Percentiles rank a stretch among this genome's conserved stretches.
phyloP scores from a whole-genome alignment of 2,113 vertebrate species.

The Cnemophilus loriae region DNA sequence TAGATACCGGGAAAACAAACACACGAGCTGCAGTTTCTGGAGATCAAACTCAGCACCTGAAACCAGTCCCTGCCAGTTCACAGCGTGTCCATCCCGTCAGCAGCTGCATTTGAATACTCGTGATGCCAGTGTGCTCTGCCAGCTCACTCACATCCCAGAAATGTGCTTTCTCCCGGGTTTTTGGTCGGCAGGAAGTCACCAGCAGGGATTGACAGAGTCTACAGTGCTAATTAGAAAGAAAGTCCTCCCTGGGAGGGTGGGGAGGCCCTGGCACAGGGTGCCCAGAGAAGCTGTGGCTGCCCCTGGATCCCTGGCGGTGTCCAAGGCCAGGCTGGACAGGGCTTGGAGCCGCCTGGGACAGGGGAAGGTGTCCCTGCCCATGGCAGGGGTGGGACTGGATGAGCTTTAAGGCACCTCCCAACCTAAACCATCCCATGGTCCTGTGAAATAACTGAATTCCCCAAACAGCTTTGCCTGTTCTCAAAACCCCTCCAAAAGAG shows the following conservation, averaged over 20 bases:
- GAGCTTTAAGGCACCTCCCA: background rate
- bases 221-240: background rate
- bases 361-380: background rate
- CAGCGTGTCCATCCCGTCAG: background rate
- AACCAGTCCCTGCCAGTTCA: background rate
- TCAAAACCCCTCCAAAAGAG: background rate
- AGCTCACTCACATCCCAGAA: background rate
- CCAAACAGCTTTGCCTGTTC: background rate
- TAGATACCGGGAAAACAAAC: background rate
- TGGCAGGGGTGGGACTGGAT: background rate
- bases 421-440: rapidly evolving
- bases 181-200: background rate
- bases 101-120: background rate
- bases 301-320: background rate
- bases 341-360: background rate
- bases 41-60: background rate
- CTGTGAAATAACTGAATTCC: background rate
- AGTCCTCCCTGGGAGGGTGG: background rate
- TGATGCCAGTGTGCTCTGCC: background rate
- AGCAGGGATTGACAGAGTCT: background rate
- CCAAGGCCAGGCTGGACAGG: rapidly evolving
- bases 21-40: background rate
- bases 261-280: background rate
- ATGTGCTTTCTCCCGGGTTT: background rate
- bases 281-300: background rate